Evolutionary conservation across 1,140 invertebrate species (phyloP).

Genomic region (Adoxophyes honmai): DNA sequence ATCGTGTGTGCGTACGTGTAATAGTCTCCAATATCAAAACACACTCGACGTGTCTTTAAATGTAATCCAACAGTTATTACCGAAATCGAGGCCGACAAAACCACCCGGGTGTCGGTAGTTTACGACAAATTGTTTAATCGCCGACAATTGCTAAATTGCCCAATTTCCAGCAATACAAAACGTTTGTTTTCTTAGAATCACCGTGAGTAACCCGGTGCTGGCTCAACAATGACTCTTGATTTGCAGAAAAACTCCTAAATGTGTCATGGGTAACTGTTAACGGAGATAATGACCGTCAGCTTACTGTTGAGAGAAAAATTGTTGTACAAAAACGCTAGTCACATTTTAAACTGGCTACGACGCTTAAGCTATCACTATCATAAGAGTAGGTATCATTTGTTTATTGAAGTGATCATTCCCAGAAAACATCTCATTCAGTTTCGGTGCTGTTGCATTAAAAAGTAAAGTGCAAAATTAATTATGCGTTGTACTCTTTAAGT

Average conservation of each 20-base stretch:
- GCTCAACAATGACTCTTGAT: constrained; percentile 11
- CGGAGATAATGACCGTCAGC: not conserved
- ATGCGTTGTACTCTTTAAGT: too few relatives aligned
- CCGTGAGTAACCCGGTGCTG: constrained; percentile 3
- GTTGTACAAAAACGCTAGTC: too few relatives aligned
- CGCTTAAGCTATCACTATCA: too few relatives aligned
- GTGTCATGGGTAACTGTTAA: constrained; percentile 12
- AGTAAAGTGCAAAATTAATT: too few relatives aligned
- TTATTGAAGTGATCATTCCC: too few relatives aligned
- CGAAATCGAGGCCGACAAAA: not conserved
- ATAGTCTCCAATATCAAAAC: not conserved
- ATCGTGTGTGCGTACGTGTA: too few relatives aligned
- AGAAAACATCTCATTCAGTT: too few relatives aligned
- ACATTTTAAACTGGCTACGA: too few relatives aligned
- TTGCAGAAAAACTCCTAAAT: constrained; percentile 12
- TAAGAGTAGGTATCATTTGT: too few relatives aligned
- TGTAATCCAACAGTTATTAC: not conserved
- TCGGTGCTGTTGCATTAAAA: too few relatives aligned
- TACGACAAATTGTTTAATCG: constrained; percentile 34
- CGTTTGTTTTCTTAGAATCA: constrained; percentile 21
- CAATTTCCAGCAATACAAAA: constrained; percentile 19
- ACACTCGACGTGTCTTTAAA: not conserved
- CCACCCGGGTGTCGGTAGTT: not conserved
- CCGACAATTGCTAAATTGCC: constrained; percentile 28
- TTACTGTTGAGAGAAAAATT: not conserved